Percentiles rank a stretch among this genome's conserved stretches.
These are phyloP conservation scores for Paragorgia papillata DNA, from an alignment of 92 coral and sea anemone species.

Conservation along the genomic window DNA sequence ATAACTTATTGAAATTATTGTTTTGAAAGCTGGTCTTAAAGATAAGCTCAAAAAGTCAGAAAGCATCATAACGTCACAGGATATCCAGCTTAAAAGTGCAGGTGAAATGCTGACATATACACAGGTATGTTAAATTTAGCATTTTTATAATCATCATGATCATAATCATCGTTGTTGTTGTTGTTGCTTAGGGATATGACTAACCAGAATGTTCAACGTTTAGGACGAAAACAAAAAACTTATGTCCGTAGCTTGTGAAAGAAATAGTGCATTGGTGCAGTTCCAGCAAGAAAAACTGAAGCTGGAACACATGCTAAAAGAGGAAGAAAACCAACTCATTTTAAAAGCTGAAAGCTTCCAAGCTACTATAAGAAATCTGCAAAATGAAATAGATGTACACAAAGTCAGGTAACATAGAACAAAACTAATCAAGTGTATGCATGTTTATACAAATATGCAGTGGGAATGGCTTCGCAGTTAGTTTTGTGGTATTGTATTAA, in stretches of 20 bases:
- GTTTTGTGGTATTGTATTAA: too few species aligned
- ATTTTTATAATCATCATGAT: too few species aligned
- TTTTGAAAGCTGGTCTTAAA: conserved; percentile 60
- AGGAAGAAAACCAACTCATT: conserved; percentile 61
- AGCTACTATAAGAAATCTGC: conserved; percentile 61
- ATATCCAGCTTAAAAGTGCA: conserved; percentile 72
- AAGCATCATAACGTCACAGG: conserved; percentile 81
- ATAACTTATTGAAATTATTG: not conserved
- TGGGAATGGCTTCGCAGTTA: too few species aligned
- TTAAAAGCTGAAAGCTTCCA: conserved; percentile 54
- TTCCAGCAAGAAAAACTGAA: conserved; percentile 52
- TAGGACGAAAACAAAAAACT: conserved; percentile 77
- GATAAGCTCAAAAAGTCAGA: conserved; percentile 75
- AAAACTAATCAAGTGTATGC: too few species aligned
- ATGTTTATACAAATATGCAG: too few species aligned
- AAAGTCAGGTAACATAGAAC: conserved; percentile 58
- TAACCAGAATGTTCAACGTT: not conserved
- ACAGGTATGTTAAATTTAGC: too few species aligned
- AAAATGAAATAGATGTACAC: conserved; percentile 53
- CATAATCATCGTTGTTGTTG: too few species aligned
- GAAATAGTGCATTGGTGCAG: conserved; percentile 53
- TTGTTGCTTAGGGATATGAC: not conserved
- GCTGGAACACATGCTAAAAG: conserved; percentile 50
- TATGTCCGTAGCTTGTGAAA: conserved; percentile 49
- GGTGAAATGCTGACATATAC: conserved; percentile 74